These are phyloP conservation scores for Polyommatus icarus DNA, from an alignment of 2,888 invertebrate genomes.

Conservation along the genomic window DNA sequence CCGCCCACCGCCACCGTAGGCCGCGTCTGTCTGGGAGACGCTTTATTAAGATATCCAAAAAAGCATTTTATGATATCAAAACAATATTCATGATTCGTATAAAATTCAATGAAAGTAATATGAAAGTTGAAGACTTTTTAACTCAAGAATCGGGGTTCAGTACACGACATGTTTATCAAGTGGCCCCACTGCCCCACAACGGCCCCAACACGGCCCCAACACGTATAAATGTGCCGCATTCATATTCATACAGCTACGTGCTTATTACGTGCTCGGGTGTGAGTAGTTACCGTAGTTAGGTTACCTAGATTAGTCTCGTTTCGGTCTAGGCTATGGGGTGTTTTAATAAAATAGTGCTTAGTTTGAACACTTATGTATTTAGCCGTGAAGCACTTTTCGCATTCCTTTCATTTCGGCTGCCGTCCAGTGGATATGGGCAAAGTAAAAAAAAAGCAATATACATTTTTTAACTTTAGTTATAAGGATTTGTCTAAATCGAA, in stretches of 20 bases:
- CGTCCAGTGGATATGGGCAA: too few relatives aligned
- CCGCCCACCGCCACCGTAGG: too few relatives aligned
- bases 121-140: not conserved
- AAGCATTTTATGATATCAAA: too few relatives aligned
- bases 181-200: slow-evolving; percentile 1
- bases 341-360: not conserved
- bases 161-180: not conserved
- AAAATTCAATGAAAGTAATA: not conserved
- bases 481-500: too few relatives aligned
- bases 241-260: slow-evolving; percentile 21
- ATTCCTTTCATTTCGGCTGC: too few relatives aligned
- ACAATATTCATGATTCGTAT: too few relatives aligned
- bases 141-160: not conserved
- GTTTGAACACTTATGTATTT: too few relatives aligned
- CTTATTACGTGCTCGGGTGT: not conserved
- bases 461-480: too few relatives aligned
- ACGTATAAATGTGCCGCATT: slow-evolving; percentile 9
- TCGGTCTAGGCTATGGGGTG: not conserved
- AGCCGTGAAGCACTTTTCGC: too few relatives aligned
- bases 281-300: not conserved
- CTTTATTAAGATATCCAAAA: too few relatives aligned
- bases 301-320: slow-evolving; percentile 6
- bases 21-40: too few relatives aligned
- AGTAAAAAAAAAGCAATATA: too few relatives aligned
- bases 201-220: not conserved